These are phyloP conservation scores for Gnathonemus longibarbis DNA, from an alignment of 2,113 vertebrate genomes.

Conservation along the genomic window DNA sequence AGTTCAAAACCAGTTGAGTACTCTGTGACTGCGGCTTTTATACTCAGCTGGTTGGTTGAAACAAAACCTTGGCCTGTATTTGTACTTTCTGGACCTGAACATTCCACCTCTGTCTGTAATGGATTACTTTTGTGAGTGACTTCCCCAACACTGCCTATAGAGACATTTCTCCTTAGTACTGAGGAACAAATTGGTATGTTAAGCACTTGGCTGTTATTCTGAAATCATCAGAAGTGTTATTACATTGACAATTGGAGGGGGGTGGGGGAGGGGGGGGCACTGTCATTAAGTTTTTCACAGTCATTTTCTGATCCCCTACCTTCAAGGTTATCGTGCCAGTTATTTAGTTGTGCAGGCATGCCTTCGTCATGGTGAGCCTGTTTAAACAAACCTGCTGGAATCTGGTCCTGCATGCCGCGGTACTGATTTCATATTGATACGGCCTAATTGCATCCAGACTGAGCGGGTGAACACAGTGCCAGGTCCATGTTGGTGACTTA, in stretches of 20 bases:
- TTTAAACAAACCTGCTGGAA: slow-evolving; percentile 40
- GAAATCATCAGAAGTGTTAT: slow-evolving; percentile 23
- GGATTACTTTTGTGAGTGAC: not conserved
- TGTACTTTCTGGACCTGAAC: not conserved
- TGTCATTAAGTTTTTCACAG: slow-evolving; percentile 31
- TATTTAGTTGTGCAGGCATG: slow-evolving; percentile 34
- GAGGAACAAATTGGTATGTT: not conserved
- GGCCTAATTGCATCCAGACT: slow-evolving; percentile 49
- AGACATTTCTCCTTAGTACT: not conserved
- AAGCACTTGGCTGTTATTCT: not conserved
- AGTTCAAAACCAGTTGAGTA: not conserved
- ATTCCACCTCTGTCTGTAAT: not conserved
- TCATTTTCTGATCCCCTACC: slow-evolving; percentile 44
- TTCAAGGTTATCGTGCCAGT: slow-evolving; percentile 41
- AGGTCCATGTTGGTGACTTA: slow-evolving; percentile 34
- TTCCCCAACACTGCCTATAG: not conserved
- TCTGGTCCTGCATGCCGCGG: slow-evolving; percentile 30
- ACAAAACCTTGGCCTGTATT: not conserved
- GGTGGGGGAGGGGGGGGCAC: slow-evolving; percentile 31
- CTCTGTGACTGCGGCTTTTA: not conserved
- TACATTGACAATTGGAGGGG: slow-evolving; percentile 44
- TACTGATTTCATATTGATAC: slow-evolving; percentile 45
- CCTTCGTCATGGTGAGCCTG: slow-evolving; percentile 12
- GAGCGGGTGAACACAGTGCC: slow-evolving; percentile 43
- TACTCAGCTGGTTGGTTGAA: not conserved